Percentiles rank a stretch among this genome's conserved stretches.
Conservation (phyloP, 2,888 invertebrate species). For the Harpalus rubripes region DNA sequence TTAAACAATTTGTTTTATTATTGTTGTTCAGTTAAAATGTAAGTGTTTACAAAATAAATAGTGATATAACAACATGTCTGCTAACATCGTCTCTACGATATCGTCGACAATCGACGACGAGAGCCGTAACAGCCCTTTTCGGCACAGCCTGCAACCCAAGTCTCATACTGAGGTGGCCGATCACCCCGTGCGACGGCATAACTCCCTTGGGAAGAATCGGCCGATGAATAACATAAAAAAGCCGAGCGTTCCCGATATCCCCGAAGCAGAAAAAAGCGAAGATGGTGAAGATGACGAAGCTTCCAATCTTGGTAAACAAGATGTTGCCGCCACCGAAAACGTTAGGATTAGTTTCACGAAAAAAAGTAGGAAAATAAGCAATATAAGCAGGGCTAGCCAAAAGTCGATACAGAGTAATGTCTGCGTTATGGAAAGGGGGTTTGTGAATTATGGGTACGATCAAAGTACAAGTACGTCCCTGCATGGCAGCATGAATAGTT, state of each 20-base stretch:
- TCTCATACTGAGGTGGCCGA: slow-evolving; percentile 63
- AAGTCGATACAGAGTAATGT: slow-evolving; percentile 18
- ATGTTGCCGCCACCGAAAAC: slow-evolving; percentile 32
- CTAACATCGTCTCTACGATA: slow-evolving; percentile 39
- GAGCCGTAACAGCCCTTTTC: slow-evolving; percentile 63
- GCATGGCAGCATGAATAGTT: slow-evolving; percentile 64
- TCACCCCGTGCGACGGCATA: slow-evolving; percentile 53
- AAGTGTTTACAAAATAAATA: slow-evolving; percentile 16
- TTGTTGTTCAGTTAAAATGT: neutral
- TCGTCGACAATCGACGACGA: slow-evolving; percentile 57
- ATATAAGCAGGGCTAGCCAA: slow-evolving; percentile 46
- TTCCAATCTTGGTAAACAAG: slow-evolving; percentile 16
- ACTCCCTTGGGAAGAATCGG: slow-evolving; percentile 44
- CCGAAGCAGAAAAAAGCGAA: slow-evolving; percentile 53
- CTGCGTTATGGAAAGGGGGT: slow-evolving; percentile 36
- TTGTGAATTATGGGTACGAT: slow-evolving; percentile 62
- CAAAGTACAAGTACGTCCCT: slow-evolving; percentile 67
- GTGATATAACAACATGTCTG: slow-evolving; percentile 47
- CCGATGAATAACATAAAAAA: slow-evolving; percentile 49
- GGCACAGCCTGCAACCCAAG: slow-evolving; percentile 67
- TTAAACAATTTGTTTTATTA: neutral
- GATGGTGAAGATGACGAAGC: slow-evolving; percentile 58
- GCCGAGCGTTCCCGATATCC: slow-evolving; percentile 46
- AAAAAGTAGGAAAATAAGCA: slow-evolving; percentile 50
- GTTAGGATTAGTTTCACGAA: slow-evolving; percentile 64